A percentile compares a stretch with the other conserved stretches of the same genome.
These are phyloP conservation scores for Trichacis sp. DNA, from an alignment of 2,888 invertebrate species.

Conservation along the genomic window DNA sequence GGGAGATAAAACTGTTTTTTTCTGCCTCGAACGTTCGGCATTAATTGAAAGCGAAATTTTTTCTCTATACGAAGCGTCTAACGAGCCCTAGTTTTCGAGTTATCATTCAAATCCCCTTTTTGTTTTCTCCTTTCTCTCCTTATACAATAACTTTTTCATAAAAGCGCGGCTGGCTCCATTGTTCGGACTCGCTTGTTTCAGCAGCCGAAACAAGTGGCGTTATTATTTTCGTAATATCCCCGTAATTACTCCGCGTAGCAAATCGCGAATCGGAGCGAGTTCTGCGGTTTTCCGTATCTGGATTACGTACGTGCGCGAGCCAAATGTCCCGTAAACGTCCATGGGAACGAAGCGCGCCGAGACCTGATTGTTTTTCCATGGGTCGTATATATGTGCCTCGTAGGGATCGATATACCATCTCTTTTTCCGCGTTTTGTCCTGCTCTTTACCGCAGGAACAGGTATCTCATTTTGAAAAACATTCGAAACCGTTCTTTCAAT, in stretches of 20 bases:
- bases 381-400: too few relatives aligned
- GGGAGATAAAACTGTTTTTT: too few relatives aligned
- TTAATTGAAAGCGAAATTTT: background rate
- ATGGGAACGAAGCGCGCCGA: background rate
- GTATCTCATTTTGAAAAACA: too few relatives aligned
- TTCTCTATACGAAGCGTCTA: background rate
- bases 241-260: constrained; percentile 29
- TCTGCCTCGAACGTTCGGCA: too few relatives aligned
- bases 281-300: constrained; percentile 1
- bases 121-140: constrained; percentile 15
- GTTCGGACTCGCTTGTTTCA: constrained; percentile 25
- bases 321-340: constrained; percentile 2
- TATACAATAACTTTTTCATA: constrained; percentile 12
- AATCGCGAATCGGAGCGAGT: constrained; percentile 8
- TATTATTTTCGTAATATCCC: constrained; percentile 35
- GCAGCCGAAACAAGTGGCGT: constrained; percentile 23
- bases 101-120: constrained; percentile 8
- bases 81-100: background rate
- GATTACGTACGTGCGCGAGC: background rate
- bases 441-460: too few relatives aligned
- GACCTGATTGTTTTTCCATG: background rate
- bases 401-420: too few relatives aligned
- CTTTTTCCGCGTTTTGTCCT: too few relatives aligned
- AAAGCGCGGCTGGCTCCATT: constrained; percentile 21
- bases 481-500: too few relatives aligned